Base-by-base conservation (phyloP, 2,113 vertebrate species). In the Microcebus griseorufus region DNA sequence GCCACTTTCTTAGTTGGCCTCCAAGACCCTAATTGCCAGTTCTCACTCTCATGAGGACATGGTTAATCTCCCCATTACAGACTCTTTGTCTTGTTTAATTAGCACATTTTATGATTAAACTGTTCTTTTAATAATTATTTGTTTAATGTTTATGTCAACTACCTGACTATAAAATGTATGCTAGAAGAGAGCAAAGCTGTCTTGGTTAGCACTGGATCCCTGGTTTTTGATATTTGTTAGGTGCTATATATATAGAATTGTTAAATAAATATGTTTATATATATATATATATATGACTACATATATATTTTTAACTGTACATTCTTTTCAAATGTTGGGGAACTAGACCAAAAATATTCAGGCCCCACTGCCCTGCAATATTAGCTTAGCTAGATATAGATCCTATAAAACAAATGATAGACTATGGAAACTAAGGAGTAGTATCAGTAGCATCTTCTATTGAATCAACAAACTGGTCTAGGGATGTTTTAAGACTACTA, bases 381-480 rank as follows among this genome's bases (percentile, higher is more conserved):
- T 75, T 88, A 73, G 9, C 20, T 80, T 78, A 84, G 12, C 7
- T 73, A 42, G 25, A 80, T 6, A 51, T 27, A 39, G 53, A 39
- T 84, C 51, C 34, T 79, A 60, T 55, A 11, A 79, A 95, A 97
- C 9, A 51, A 22, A 65, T n/a, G 10, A 45, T 83, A 87, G 34
- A 45, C 60, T 34, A 45, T 29, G 7, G 72, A 65, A 76, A 76
- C 14, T 55, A 67, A 83, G 22, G 12, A 64, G 20, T 23, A 80
- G 42, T 9, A 22, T 45, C 6, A 64, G 25, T 39, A 80, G 42
- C 14, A 22, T 45, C 6, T 2, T 3, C 78, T 88, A 90, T 91
- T 88, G 84, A 92, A 96, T 90, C 94, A 97, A 97, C 81, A 93
- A 48, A 88, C 90, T 93, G 85, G 55, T 92, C 76, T 93, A 65